A percentile compares a stretch with the other conserved stretches of the same genome.
These are phyloP conservation scores for Sclerodermus sp. DNA, from an alignment of 2,888 invertebrate genomes.

Conservation along the genomic window DNA sequence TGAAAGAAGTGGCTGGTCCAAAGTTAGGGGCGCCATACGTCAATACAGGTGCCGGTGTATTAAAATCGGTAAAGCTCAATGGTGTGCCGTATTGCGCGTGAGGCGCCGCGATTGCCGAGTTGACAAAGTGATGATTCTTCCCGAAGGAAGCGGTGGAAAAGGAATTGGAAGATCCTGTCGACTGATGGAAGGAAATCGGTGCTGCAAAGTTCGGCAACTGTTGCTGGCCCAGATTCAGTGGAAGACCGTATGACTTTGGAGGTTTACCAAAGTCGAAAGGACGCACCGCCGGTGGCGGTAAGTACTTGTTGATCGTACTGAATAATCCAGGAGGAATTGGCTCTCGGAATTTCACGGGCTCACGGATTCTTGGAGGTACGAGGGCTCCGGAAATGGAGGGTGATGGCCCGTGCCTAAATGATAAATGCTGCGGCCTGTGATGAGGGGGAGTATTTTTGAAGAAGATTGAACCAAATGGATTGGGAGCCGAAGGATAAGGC, in stretches of 20 bases:
- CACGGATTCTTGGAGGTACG: conserved; percentile 43
- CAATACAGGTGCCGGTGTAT: conserved; percentile 46
- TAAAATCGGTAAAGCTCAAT: conserved; percentile 47
- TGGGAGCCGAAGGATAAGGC: too few species aligned
- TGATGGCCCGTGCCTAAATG: conserved; percentile 25
- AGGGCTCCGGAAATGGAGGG: conserved; percentile 35
- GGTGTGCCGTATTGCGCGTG: conserved; percentile 52
- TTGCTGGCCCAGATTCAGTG: conserved; percentile 26
- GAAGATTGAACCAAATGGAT: conserved; percentile 35
- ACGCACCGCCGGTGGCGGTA: conserved; percentile 27
- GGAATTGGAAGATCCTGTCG: conserved; percentile 16
- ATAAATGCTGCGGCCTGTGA: conserved; percentile 25
- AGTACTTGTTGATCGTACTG: conserved; percentile 60
- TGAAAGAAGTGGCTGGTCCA: conserved; percentile 40
- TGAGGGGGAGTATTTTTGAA: conserved; percentile 14
- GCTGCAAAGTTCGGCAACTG: conserved; percentile 38
- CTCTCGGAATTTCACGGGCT: conserved; percentile 73
- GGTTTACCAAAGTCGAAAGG: conserved; percentile 35
- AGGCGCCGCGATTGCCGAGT: conserved; percentile 46
- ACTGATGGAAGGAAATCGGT: conserved; percentile 37
- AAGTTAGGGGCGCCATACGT: conserved; percentile 55
- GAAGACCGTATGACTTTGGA: conserved; percentile 39
- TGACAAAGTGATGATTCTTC: conserved; percentile 12
- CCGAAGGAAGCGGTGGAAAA: conserved; percentile 22
- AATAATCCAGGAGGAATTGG: conserved; percentile 71